These are phyloP conservation scores for Kryphioiulus occultus DNA, from an alignment of 2,888 invertebrate genomes.

Conservation along the genomic window DNA sequence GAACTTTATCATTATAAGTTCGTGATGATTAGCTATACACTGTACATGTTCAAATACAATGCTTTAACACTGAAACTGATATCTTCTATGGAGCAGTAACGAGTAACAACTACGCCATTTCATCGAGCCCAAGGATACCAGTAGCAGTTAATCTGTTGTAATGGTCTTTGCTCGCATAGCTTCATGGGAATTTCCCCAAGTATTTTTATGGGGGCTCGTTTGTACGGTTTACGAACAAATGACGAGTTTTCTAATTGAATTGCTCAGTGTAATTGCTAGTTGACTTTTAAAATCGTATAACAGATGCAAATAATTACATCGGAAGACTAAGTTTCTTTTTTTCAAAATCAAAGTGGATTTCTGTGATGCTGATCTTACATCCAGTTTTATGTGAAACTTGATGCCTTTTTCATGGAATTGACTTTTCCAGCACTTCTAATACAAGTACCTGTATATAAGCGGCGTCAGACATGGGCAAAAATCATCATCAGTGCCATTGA, in stretches of 20 bases:
- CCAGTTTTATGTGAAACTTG: no score
- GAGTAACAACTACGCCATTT: not conserved
- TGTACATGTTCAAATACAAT: not conserved
- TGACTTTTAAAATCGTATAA: not conserved
- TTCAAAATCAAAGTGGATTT: no score
- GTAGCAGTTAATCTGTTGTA: not conserved
- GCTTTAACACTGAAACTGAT: not conserved
- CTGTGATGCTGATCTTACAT: no score
- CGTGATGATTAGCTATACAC: no score
- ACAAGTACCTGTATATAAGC: no score
- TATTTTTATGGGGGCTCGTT: conserved; percentile 8
- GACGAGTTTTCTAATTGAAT: not conserved
- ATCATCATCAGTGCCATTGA: not conserved
- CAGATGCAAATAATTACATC: not conserved
- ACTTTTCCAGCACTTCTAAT: no score
- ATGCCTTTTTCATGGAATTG: no score
- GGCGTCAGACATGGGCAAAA: no score
- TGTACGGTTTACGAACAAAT: conserved; percentile 19
- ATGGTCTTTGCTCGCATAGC: not conserved
- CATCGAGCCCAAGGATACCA: not conserved
- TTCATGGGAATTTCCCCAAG: not conserved
- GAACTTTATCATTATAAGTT: no score
- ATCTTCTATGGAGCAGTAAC: not conserved
- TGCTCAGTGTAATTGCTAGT: not conserved
- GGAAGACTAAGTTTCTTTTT: not conserved